Evolutionary conservation across 2,113 vertebrate species (phyloP).

Genomic region (Zosterops japonicus): DNA sequence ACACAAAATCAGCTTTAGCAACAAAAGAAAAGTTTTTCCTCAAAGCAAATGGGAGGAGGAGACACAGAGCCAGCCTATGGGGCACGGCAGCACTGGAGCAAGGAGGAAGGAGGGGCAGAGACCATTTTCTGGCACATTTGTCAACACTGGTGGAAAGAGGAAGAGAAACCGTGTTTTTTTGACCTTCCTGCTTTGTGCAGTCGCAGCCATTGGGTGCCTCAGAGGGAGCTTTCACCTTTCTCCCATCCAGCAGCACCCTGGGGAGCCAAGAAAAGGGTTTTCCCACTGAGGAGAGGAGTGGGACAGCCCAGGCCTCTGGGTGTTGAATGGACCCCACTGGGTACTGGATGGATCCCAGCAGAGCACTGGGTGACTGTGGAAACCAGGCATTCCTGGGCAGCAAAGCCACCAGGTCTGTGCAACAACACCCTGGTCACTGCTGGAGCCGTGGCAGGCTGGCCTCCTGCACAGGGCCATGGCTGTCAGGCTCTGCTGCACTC

Average conservation of each 20-base stretch:
- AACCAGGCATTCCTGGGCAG: not conserved
- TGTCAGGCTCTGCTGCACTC: not conserved
- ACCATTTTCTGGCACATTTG: rapidly evolving
- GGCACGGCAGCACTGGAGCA: rapidly evolving
- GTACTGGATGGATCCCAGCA: not conserved
- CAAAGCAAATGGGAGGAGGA: not conserved
- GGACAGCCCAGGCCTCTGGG: not conserved
- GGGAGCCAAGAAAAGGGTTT: not conserved
- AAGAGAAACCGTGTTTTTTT: not conserved
- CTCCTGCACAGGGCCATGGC: rapidly evolving
- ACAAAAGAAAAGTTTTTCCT: not conserved
- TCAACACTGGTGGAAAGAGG: not conserved
- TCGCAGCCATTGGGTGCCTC: rapidly evolving
- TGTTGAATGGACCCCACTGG: rapidly evolving
- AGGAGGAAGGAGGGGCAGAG: not conserved
- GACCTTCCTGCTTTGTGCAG: not conserved
- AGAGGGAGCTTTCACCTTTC: not conserved
- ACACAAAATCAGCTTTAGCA: rapidly evolving
- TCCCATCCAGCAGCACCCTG: not conserved
- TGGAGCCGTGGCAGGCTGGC: rapidly evolving
- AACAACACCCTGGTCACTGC: not conserved
- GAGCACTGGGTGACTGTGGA: rapidly evolving
- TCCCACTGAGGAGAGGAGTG: not conserved
- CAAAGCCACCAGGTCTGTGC: rapidly evolving
- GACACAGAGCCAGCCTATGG: rapidly evolving